Evolutionary conservation across 2,797 vertebrate genomes (phyloP), one percentile per base, ranked within the genome.

Genomic region (Etheostoma nigrum): DNA sequence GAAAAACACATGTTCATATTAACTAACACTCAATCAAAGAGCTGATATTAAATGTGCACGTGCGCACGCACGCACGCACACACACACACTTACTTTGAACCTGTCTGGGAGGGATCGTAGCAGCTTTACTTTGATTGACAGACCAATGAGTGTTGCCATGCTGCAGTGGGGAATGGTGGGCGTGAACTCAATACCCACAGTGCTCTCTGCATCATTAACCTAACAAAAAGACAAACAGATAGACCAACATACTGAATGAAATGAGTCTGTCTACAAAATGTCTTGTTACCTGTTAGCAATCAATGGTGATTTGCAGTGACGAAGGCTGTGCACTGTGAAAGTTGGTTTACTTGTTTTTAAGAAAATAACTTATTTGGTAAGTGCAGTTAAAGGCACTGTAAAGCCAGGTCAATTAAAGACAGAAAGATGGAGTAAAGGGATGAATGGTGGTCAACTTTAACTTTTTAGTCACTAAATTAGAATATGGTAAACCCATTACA

Each of bases 141-240:
- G 94, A 12, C 97, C 97, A 0, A 98, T 98, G 49, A 98, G 92
- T 0, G 97, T 99, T 0, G 97, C 97, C 97, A 97, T 98, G 93
- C 97, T 99, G 91, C 97, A 99, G 95, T 98, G 97, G 0, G 97
- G 97, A 66, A 98, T 98, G 16, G 97, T 99, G 78, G 97, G 97
- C 0, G 96, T 98, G 91, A 99, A 98, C 89, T 96, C 96, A 18
- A 98, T 91, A 0, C 89, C 91, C 51, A 97, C 97, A 0, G 91
- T 91, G 86, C 92, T 97, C 47, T 95, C 93, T 0, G 87, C 80
- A 27, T 99, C 96, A 25, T 92, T 92, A 52, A 97, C 97, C 98
- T 99, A 89, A 64, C 23, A n/a, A 14, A 9, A 42, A 59, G 1
- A 55, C 25, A 68, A 4, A 27, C 4, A 18, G 15, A 59, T 1